A percentile compares a stretch with the other conserved stretches of the same genome.
These are phyloP conservation scores for Empis stercorea DNA, from an alignment of 2,888 invertebrate genomes.

Conservation along the genomic window DNA sequence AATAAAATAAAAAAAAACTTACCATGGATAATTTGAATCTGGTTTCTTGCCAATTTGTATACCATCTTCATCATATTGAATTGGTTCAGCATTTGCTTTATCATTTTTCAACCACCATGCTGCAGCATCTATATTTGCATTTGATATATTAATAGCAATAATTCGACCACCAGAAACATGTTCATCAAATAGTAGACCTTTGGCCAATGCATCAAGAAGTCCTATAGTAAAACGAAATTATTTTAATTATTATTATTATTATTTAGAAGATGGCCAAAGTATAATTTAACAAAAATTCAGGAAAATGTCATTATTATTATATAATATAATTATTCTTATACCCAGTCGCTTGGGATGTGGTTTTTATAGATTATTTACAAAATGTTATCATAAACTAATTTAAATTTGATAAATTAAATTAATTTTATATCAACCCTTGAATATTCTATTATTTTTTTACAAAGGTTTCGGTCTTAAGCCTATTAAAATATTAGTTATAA, in stretches of 20 bases:
- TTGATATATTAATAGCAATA: conserved; percentile 47
- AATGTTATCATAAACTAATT: too few relatives aligned
- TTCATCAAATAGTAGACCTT: conserved; percentile 52
- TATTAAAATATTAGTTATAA: too few relatives aligned
- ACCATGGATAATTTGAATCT: conserved; percentile 60
- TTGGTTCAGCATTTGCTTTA: conserved; percentile 29
- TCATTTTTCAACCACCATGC: conserved; percentile 45
- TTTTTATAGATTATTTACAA: too few relatives aligned
- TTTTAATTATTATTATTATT: background rate
- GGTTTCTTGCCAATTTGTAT: conserved; percentile 50
- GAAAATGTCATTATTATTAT: too few relatives aligned
- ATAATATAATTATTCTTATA: too few relatives aligned
- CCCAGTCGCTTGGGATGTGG: too few relatives aligned
- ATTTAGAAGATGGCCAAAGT: too few relatives aligned
- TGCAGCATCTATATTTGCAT: conserved; percentile 43
- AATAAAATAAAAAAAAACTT: conserved; percentile 16
- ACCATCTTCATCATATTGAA: conserved; percentile 43
- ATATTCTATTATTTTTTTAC: too few relatives aligned
- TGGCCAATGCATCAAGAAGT: conserved; percentile 58
- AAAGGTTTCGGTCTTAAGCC: too few relatives aligned
- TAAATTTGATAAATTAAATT: too few relatives aligned
- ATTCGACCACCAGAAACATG: conserved; percentile 46
- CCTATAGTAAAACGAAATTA: conserved; percentile 38
- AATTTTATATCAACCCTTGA: too few relatives aligned
- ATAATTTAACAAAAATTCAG: too few relatives aligned